Conservation (phyloP, 2,888 invertebrate genomes). For the Molorchus minor region DNA sequence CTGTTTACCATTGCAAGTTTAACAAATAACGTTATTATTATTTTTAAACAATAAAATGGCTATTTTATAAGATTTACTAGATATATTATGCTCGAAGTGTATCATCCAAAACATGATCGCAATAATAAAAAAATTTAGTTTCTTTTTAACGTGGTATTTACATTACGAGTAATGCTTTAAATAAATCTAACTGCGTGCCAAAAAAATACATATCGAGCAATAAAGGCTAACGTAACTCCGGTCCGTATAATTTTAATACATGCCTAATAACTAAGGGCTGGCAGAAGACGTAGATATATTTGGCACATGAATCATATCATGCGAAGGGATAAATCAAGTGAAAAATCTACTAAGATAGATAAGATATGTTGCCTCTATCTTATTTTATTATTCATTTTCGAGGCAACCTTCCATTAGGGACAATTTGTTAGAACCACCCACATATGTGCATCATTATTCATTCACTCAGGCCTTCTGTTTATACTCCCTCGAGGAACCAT, state of each 20-base stretch:
- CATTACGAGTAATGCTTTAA: too few species aligned
- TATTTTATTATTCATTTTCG: constrained; percentile 38
- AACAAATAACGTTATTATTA: too few species aligned
- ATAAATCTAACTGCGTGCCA: too few species aligned
- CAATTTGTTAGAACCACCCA: constrained; percentile 37
- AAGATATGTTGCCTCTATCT: constrained; percentile 31
- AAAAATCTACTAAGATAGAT: constrained; percentile 38
- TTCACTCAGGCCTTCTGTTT: constrained; percentile 13
- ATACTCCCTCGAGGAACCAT: constrained; percentile 14
- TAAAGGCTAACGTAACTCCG: too few species aligned
- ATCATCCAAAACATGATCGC: too few species aligned
- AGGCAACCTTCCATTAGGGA: constrained; percentile 34
- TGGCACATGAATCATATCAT: constrained; percentile 27
- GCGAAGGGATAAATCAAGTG: constrained; percentile 34
- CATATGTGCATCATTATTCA: constrained; percentile 34
- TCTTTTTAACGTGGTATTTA: too few species aligned
- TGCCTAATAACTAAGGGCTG: constrained; percentile 17
- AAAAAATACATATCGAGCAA: too few species aligned
- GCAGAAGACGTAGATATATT: constrained; percentile 22
- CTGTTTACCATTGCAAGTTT: too few species aligned
- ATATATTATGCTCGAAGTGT: too few species aligned
- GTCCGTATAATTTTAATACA: constrained; percentile 14
- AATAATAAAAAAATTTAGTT: too few species aligned
- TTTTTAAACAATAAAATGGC: too few species aligned
- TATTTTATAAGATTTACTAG: too few species aligned